Conservation (phyloP, 2,113 vertebrate species). For the Syngnathus floridae region DNA sequence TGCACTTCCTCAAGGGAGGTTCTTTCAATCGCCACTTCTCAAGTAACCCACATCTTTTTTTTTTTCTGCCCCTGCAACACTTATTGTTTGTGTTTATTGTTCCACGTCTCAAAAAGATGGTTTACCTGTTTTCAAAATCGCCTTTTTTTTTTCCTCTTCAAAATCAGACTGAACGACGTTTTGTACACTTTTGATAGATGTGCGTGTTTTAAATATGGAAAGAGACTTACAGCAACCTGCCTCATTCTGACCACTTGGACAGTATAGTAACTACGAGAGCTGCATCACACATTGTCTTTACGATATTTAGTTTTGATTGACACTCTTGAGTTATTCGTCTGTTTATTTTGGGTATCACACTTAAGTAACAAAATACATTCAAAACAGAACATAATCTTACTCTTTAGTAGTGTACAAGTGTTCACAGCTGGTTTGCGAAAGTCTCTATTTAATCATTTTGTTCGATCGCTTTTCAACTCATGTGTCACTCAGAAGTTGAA, state of each 20-base stretch:
- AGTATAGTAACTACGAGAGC: neutral
- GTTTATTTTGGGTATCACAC: too few relatives aligned
- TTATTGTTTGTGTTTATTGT: slow-evolving; percentile 26
- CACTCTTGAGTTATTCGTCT: neutral
- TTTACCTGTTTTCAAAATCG: slow-evolving; percentile 29
- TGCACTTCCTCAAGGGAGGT: slow-evolving; percentile 77
- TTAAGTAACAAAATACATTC: neutral
- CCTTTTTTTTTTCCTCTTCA: neutral
- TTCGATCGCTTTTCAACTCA: slow-evolving; percentile 49
- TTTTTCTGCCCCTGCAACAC: neutral
- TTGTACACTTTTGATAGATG: slow-evolving; percentile 4
- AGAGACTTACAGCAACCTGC: neutral
- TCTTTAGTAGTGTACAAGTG: neutral
- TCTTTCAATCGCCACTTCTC: slow-evolving; percentile 88
- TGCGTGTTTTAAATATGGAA: neutral
- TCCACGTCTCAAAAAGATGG: slow-evolving; percentile 9
- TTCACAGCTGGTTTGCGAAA: neutral
- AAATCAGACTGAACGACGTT: neutral
- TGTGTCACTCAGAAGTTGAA: slow-evolving; percentile 64
- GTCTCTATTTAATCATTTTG: slow-evolving; percentile 13
- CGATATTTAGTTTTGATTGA: neutral
- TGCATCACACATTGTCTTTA: neutral
- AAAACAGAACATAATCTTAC: neutral
- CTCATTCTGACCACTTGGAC: neutral
- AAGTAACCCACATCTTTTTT: slow-evolving; percentile 65